Evolutionary conservation across 2,113 vertebrate species (phyloP).

Genomic region (Cathartes aura): DNA sequence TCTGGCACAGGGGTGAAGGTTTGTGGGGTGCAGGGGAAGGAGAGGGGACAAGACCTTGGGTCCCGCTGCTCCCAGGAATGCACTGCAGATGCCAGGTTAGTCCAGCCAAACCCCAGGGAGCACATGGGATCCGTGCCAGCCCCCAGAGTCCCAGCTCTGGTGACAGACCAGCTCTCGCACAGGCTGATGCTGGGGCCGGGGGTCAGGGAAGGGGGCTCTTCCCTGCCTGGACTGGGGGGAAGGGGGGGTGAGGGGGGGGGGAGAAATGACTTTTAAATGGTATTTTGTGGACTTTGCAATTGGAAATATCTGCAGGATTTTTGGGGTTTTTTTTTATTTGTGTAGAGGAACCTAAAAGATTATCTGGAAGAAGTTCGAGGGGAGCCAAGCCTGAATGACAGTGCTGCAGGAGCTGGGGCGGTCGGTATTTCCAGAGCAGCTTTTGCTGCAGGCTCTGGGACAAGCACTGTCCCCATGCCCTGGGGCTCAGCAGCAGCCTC

Average conservation of each 20-base stretch:
- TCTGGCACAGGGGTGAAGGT: neutral
- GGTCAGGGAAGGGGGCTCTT: neutral
- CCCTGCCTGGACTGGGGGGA: neutral
- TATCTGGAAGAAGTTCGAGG: neutral
- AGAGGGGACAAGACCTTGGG: rapidly evolving
- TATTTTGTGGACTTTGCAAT: neutral
- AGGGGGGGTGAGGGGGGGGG: neutral
- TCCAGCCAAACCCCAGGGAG: neutral
- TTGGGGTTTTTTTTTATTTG: neutral
- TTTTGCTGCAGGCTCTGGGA: neutral
- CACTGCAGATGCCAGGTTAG: neutral
- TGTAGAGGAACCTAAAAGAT: neutral
- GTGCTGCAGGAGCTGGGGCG: neutral
- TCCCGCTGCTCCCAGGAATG: neutral
- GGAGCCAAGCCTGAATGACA: neutral
- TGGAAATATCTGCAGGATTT: neutral
- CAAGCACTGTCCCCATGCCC: neutral
- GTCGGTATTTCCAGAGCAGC: neutral
- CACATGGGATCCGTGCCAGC: neutral
- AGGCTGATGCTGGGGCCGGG: neutral
- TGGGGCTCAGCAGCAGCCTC: neutral
- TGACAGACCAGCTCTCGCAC: neutral
- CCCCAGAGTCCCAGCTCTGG: neutral
- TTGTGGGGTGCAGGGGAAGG: neutral
- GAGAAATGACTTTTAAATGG: neutral